phyloP scores from a whole-genome alignment of 2,113 vertebrate genomes.

The Ctenodactylus gundi region DNA sequence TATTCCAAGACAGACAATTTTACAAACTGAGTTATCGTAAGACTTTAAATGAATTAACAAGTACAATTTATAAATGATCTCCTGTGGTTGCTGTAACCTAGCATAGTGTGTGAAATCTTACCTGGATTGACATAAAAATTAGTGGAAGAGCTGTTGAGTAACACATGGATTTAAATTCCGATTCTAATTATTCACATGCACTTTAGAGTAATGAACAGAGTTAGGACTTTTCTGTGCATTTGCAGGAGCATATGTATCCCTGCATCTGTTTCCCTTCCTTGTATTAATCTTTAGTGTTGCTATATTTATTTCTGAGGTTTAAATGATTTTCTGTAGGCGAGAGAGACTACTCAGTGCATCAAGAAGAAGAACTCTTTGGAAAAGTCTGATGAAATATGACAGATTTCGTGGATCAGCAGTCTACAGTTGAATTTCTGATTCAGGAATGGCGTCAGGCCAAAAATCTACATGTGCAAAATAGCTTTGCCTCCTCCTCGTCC shows the following conservation, averaged over 20 bases:
- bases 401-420: constrained; percentile 58
- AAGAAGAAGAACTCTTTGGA: constrained; percentile 73
- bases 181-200: constrained; percentile 51
- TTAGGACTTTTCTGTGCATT: constrained; percentile 27
- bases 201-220: constrained; percentile 48
- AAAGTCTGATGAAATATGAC: constrained; percentile 71
- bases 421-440: constrained; percentile 64
- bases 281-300: constrained; percentile 43
- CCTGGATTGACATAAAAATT: background rate
- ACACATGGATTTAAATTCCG: background rate
- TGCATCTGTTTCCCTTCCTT: constrained; percentile 61
- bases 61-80: background rate
- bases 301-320: constrained; percentile 70
- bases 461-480: constrained; percentile 35
- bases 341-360: constrained; percentile 56
- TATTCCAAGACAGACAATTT: background rate
- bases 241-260: constrained; percentile 41
- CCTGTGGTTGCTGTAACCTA: background rate
- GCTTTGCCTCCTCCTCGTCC: constrained; percentile 14
- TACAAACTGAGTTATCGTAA: background rate
- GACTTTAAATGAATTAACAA: background rate
- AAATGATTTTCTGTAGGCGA: constrained; percentile 59
- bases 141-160: background rate
- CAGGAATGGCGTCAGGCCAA: constrained; percentile 68
- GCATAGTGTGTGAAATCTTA: background rate